Percentiles rank a stretch among this genome's conserved stretches.
These are phyloP conservation scores for Colinus virginianus DNA, from an alignment of 2,113 vertebrate genomes.

Conservation along the genomic window DNA sequence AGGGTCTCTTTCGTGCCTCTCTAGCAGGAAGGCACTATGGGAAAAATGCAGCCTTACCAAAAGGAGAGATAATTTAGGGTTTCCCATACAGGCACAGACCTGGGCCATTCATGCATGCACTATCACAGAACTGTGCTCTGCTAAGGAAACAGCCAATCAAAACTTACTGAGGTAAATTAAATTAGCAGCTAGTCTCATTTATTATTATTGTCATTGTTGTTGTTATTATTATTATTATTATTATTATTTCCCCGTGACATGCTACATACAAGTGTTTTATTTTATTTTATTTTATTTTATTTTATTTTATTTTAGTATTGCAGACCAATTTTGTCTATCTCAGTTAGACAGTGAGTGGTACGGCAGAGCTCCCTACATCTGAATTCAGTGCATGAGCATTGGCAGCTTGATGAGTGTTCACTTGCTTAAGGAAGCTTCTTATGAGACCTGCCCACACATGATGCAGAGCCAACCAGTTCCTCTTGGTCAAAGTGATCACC, in stretches of 20 bases:
- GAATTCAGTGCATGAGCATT: neutral
- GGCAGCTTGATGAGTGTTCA: neutral
- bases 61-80: neutral
- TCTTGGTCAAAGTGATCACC: neutral
- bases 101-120: neutral
- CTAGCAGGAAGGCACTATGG: neutral
- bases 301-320: neutral
- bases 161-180: neutral
- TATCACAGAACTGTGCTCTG: neutral
- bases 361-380: neutral
- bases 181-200: neutral
- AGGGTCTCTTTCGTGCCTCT: constrained; percentile 3
- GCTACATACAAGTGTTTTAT: neutral
- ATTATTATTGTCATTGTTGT: no score
- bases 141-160: neutral
- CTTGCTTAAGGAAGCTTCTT: neutral
- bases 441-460: neutral
- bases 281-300: no score
- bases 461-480: constrained; percentile 2
- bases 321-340: neutral
- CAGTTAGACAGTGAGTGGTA: neutral
- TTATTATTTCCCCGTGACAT: neutral
- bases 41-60: neutral
- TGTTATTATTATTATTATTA: neutral
- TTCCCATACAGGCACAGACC: neutral